Percentiles rank a stretch among this genome's conserved stretches.
These are phyloP conservation scores for Paragorgia papillata DNA, from an alignment of 92 coral and sea anemone species.

Conservation along the genomic window DNA sequence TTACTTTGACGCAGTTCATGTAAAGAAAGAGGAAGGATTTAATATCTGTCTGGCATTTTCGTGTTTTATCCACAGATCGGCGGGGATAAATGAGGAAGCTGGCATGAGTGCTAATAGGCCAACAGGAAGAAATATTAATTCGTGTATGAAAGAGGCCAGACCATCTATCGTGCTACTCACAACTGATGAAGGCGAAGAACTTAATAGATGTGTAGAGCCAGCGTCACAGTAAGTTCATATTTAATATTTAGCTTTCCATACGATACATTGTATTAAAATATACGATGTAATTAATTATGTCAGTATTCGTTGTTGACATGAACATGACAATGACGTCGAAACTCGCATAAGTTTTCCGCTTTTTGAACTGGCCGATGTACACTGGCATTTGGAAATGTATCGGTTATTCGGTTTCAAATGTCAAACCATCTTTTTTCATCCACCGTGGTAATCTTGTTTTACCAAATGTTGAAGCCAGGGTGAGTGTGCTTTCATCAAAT, in stretches of 20 bases:
- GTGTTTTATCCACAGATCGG: background rate
- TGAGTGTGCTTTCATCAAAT: no score
- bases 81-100: background rate
- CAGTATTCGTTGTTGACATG: no score
- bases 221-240: constrained; percentile 17
- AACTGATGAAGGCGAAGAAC: constrained; percentile 31
- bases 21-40: background rate
- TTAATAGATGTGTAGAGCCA: background rate
- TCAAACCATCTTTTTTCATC: no score
- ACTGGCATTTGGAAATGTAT: no score
- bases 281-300: no score
- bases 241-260: constrained; percentile 3
- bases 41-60: background rate
- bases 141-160: constrained; percentile 5
- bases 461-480: no score
- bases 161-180: constrained; percentile 27
- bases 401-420: no score
- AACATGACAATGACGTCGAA: no score
- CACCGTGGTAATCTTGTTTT: no score
- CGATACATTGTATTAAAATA: background rate
- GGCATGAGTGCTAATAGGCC: constrained; percentile 7
- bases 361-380: no score
- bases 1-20: background rate
- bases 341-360: no score
- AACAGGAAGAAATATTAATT: background rate